phyloP scores from a whole-genome alignment of 2,797 vertebrate species.

The Falco naumanni region DNA sequence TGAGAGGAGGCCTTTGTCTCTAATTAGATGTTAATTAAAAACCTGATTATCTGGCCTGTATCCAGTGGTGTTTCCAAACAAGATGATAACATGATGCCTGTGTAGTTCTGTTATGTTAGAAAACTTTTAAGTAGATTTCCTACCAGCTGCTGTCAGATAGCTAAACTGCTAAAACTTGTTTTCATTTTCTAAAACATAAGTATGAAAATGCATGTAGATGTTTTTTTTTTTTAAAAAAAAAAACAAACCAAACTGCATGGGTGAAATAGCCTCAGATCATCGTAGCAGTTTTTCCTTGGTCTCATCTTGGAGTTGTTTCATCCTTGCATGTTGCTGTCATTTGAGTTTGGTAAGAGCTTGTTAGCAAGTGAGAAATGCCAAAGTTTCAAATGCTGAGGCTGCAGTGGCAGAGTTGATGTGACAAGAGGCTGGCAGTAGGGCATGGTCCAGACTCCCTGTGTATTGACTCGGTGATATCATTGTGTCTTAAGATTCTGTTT shows the following conservation, averaged over 20 bases:
- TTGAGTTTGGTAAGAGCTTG: background rate
- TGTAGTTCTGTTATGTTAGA: background rate
- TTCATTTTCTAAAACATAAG: background rate
- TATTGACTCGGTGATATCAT: background rate
- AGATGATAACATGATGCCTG: background rate
- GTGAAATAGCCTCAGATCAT: background rate
- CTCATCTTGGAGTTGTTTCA: background rate
- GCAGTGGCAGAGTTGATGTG: background rate
- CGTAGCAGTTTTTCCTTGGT: background rate
- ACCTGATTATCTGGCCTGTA: background rate
- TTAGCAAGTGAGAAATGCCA: background rate
- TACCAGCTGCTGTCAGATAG: background rate
- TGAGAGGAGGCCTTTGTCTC: background rate
- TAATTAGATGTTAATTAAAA: conserved; percentile 48
- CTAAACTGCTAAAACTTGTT: background rate
- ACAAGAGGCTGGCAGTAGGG: background rate
- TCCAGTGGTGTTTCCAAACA: background rate
- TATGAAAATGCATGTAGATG: background rate
- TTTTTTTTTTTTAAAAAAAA: no score
- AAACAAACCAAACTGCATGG: background rate
- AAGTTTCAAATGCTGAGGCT: background rate
- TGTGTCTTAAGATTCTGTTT: background rate
- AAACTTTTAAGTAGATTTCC: background rate
- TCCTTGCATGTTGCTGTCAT: background rate
- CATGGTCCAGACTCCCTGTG: background rate